Evolutionary conservation across 2,113 vertebrate species (phyloP), one percentile per base, ranked within the genome.

Genomic region (Pogona vitticeps): DNA sequence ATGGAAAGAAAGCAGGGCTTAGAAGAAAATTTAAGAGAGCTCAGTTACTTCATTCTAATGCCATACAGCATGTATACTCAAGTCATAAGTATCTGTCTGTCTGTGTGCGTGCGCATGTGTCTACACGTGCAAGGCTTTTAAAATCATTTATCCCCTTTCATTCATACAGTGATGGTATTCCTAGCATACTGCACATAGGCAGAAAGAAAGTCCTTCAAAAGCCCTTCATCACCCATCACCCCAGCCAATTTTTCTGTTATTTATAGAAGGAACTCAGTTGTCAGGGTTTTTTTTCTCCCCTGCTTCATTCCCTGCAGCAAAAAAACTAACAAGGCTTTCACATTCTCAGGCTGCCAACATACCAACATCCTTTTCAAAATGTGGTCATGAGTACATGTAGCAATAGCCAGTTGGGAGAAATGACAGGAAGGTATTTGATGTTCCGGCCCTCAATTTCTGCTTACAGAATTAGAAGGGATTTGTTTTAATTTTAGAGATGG

Each of bases 301-400:
- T 42, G 8, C 36, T 40, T 78, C 59, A 72, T 71, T 33, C 85
- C 76, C 31, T 68, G n/a, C 0, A 79, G 72, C 12, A 31, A 79
- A 46, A 88, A 88, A 84, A 17, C 42, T 83, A 92, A 90, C 36
- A 84, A 82, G 87, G 88, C 42, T n/a, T 87, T 59, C 20, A 36
- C 0, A 0, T 42, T 52, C 36, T 88, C 14, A 76, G 33, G 63
- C 65, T 0, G 9, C 77, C 86, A 93, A 46, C 26, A 77, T 7
- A 76, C 63, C 31, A 91, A n/a, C 70, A 75, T 87, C 75, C 84
- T 59, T 56, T 73, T 82, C 87, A 91, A 73, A 42, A 58, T 40
- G 70, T 0, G 6, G 17, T 63, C 87, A 90, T 91, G 84, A 86
- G 79, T 76, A 90, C 82, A n/a, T 76, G 46, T 73, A 89, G n/a